Evolutionary conservation across 2,113 vertebrate species (phyloP), one percentile per base, ranked within the genome.

Genomic region (Pimephales promelas): DNA sequence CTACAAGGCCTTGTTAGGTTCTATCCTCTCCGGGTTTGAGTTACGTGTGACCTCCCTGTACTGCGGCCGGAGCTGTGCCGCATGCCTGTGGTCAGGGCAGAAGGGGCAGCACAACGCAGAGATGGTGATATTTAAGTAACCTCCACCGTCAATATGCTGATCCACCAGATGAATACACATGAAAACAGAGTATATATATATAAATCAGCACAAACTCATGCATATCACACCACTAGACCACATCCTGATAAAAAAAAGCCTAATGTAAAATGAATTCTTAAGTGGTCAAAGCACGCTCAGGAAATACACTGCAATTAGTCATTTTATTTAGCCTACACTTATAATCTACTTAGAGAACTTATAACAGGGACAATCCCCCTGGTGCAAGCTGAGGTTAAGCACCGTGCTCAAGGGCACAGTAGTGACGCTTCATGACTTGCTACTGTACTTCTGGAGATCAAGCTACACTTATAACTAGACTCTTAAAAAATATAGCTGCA

Each of bases 121-220:
- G 75, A 78, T 59, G 36, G 59, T 86, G 88, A 89, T 86, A 89
- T 89, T 89, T 87, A 83, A 83, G 77, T 88, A 84, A 85, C 86
- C 84, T 84, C 81, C 76, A 70, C 81, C 74, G 77, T 86, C 88
- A 84, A 84, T 84, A 74, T 57, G 43, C 34, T 70, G 85, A 83
- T 83, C 49, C 49, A 78, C 76, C 86, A 89, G 86, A 76, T 85
- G 84, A 70, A 82, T 16, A 49, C 36, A 68, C 64, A 72, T 49
- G 62, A 77, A 75, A 59, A 66, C 18, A 76, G 57, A 70, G 54
- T 61, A 40, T 74, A 57, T 36, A 31, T 31, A 34, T 71, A 74
- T 74, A 74, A 52, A 74, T 47, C 24, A 36, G 62, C 62, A 14
- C 36, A 16, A 3, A 22, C 62, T 47, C 43, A 47, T 47, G 62